Evolutionary conservation across 2,113 vertebrate genomes (phyloP), one percentile per base, ranked within the genome.

Genomic region (Stomatorhinus ivindoensis): DNA sequence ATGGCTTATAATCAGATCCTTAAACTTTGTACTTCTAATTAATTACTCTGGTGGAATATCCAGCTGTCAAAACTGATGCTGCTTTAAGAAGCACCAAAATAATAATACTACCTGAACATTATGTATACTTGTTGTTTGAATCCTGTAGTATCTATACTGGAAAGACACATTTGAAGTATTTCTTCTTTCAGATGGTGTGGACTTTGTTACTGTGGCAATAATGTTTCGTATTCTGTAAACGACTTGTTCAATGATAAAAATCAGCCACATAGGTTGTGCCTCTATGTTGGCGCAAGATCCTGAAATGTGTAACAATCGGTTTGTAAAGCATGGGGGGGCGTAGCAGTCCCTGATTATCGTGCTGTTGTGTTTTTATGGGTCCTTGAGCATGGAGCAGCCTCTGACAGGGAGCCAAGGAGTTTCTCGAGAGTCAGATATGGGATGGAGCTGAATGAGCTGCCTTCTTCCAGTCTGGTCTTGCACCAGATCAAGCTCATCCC

Each of bases 391-490:
- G 53, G 5, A 65, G 3, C 15, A 27, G 31, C 31, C 48, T 13
- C 21, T 84, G 58, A 65, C 61, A 35, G 10, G 80, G 19, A 47
- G 73, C 55, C 87, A 53, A 55, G 35, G 11, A 80, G 39, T 47
- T 89, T 89, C n/a, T 87, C 17, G 13, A 46, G 42, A 17, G 15
- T 73, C 90, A 44, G 15, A n/a, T 86, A 91, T 39, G 89, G 61
- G 89, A 65, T 89, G 65, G 91, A 93, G 91, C 87, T 48, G 4
- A 88, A 69, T 90, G 87, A 90, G 76, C 87, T 91, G 58, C 86
- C 83, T 58, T 91, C 89, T 91, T 91, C 86, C 76, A 92, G 91
- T 94, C 91, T 90, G 90, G 91, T 94, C 92, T 93, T 93, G 94
- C 90, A 90, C 91, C 90, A 91, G 89, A 91, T 91, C 73, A 89